These are phyloP conservation scores for Bedellia somnulentella DNA, from an alignment of 2,888 invertebrate genomes.

Conservation along the genomic window DNA sequence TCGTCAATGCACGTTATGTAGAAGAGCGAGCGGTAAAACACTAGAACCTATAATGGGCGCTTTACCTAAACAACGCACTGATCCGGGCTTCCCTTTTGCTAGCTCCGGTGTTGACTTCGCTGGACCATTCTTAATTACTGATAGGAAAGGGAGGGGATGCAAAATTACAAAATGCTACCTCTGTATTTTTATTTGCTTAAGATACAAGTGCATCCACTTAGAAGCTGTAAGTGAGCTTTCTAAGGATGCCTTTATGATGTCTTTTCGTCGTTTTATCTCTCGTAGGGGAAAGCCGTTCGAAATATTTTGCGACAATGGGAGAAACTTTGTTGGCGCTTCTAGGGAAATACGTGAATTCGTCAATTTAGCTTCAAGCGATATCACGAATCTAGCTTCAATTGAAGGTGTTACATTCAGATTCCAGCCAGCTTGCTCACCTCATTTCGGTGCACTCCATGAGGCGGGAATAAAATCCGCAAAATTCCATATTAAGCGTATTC, in stretches of 20 bases:
- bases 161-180: slow-evolving; percentile 6
- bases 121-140: slow-evolving; percentile 5
- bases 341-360: slow-evolving; percentile 5
- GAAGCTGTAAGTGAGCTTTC: slow-evolving; percentile 6
- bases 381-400: no score
- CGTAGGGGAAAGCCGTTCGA: slow-evolving; percentile 4
- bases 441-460: slow-evolving; percentile 5
- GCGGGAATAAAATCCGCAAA: slow-evolving; percentile 6
- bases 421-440: background rate
- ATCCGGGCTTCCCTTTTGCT: slow-evolving; percentile 3
- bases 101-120: slow-evolving; percentile 4
- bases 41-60: no score
- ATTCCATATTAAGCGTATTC: slow-evolving; percentile 3
- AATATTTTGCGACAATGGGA: slow-evolving; percentile 7
- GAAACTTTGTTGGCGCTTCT: slow-evolving; percentile 7
- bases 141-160: slow-evolving; percentile 4
- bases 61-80: no score
- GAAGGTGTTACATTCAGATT: no score
- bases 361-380: no score
- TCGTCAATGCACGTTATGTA: no score
- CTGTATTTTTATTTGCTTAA: slow-evolving; percentile 7
- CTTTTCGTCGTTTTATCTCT: no score
- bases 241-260: no score
- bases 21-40: no score
- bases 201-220: slow-evolving; percentile 7